Base-by-base conservation (phyloP, 2,113 vertebrate genomes). In the Pterocles orientalis region DNA sequence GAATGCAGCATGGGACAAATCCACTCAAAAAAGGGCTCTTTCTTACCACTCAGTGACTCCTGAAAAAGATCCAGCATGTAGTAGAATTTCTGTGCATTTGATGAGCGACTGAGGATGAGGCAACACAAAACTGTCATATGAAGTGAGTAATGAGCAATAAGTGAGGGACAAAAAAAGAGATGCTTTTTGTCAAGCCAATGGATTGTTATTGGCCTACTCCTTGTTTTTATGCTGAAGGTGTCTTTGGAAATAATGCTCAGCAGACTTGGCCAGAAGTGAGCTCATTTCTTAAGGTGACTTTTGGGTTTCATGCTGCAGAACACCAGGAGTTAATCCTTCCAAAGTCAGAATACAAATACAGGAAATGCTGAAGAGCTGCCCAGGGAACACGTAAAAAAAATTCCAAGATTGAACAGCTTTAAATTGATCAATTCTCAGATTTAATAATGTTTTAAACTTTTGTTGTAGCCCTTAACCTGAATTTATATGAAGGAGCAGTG, bases 261-360 rank as follows among this genome's bases (percentile, higher is more conserved):
- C n/a, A 92, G 54, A 45, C 75, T 68, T 90, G 29, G 82, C 86
- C 80, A 88, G 60, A 86, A 95, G 53, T 91, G 86, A 96, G 88
- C 95, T 96, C 86, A 92, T 93, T 96, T 90, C 72, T 85, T 64
- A 86, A 90, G 90, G 77, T 94, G 76, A 95, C 94, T 73, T 95
- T 95, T 26, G 3, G 39, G 41, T 71, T 92, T 88, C 17, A 28
- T 78, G 71, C 62, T 75, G 53, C 64, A 88, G 53, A 92, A 19
- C 25, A 53, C 20, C 43, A 60, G 0, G 3, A 79, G 41, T 95
- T 90, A 88, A 88, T 72, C 43, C 45, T 58, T 86, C 34, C n/a
- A 78, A 64, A 88, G 68, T 86, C 56, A 33, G 53, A 68, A 66
- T 86, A 8, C 34, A 83, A 61, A 18, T 77, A 18, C 5, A 75